A percentile compares a stretch with the other conserved stretches of the same genome.
Conservation (phyloP, 2,888 invertebrate genomes). For the Odontocolon sp. region DNA sequence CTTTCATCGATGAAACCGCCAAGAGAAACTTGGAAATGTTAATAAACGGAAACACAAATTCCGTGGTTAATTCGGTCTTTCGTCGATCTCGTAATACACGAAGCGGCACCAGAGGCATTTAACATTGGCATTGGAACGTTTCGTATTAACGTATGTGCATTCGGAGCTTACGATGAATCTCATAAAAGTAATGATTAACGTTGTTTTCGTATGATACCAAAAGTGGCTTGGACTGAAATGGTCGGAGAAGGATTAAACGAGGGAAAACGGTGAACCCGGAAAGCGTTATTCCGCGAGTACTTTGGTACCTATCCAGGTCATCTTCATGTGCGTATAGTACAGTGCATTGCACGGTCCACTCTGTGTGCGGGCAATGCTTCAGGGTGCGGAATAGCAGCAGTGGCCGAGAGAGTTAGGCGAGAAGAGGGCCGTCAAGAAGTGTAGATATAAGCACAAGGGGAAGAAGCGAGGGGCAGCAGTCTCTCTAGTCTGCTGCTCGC, state of each 20-base stretch:
- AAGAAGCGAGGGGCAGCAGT: conserved; percentile 2
- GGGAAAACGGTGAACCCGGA: conserved; percentile 52
- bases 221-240: background rate
- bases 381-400: conserved; percentile 30
- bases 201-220: no score
- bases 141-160: background rate
- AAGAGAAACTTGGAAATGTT: conserved; percentile 12
- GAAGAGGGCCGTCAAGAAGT: conserved; percentile 19
- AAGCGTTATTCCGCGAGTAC: conserved; percentile 48
- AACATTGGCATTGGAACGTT: conserved; percentile 72
- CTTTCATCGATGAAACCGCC: background rate
- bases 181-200: no score
- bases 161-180: no score
- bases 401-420: conserved; percentile 31
- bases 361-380: conserved; percentile 35
- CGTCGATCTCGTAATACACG: no score
- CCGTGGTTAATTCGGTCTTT: conserved; percentile 67
- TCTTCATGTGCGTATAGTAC: conserved; percentile 62
- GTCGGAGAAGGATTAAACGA: conserved; percentile 30
- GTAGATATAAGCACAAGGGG: background rate
- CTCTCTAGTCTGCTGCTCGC: conserved; percentile 15
- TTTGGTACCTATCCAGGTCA: conserved; percentile 79
- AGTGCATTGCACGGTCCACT: conserved; percentile 32
- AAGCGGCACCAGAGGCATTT: no score
- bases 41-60: conserved; percentile 5